These are phyloP conservation scores for Indicator maculatus DNA, from an alignment of 2,113 vertebrate genomes.

Conservation along the genomic window DNA sequence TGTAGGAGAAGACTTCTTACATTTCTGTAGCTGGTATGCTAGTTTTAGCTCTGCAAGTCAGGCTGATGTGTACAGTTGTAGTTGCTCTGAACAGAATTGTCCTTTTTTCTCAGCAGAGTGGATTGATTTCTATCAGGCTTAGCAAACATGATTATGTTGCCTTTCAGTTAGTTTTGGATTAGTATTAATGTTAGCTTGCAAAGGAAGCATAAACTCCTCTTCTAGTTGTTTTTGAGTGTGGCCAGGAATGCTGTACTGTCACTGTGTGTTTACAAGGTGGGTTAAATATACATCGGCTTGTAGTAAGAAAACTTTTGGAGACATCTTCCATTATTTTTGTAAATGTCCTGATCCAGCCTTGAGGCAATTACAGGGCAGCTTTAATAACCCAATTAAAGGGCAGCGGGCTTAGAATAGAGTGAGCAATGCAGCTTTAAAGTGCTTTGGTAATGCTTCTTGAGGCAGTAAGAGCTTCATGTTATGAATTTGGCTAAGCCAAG, in stretches of 20 bases:
- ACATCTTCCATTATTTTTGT: slow-evolving; percentile 28
- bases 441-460: slow-evolving; percentile 28
- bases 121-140: slow-evolving; percentile 4
- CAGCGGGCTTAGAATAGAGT: slow-evolving; percentile 20
- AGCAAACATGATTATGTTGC: not conserved
- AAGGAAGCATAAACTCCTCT: slow-evolving; percentile 23
- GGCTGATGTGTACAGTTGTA: slow-evolving; percentile 10
- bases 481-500: not conserved
- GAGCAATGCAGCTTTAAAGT: slow-evolving; percentile 11
- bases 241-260: slow-evolving; percentile 2
- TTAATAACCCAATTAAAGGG: slow-evolving; percentile 23
- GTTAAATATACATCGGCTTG: not conserved
- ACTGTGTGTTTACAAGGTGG: not conserved
- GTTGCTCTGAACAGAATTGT: slow-evolving; percentile 9
- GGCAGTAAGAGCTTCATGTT: not conserved
- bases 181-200: slow-evolving; percentile 31
- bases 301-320: not conserved
- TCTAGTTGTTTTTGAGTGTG: not conserved
- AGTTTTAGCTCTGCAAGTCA: slow-evolving; percentile 14
- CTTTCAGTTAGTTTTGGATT: slow-evolving; percentile 45
- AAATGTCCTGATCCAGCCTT: not conserved
- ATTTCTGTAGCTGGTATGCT: not conserved
- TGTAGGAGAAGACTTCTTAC: slow-evolving; percentile 10
- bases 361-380: not conserved
- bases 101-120: slow-evolving; percentile 8